phyloP scores from a whole-genome alignment of 2,797 vertebrate genomes.

The Coregonus ussuriensis region DNA sequence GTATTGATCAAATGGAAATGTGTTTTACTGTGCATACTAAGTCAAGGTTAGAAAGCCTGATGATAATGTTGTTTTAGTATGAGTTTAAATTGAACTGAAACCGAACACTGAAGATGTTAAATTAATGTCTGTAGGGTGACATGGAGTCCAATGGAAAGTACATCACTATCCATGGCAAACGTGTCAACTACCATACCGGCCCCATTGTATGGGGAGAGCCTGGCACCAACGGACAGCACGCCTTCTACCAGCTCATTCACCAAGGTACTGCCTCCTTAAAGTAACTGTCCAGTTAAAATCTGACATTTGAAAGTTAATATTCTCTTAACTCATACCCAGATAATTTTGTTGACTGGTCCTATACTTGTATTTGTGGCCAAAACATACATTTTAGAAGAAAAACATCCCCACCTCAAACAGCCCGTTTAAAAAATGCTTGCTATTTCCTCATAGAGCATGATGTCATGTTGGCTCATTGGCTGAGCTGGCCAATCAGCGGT shows the following conservation, averaged over 20 bases:
- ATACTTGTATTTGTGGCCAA: no score
- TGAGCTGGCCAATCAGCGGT: no score
- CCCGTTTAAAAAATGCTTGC: no score
- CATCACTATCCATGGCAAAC: slow-evolving; percentile 86
- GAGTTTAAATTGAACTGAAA: neutral
- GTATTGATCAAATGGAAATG: neutral
- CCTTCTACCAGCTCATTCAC: slow-evolving; percentile 98
- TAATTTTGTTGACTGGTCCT: no score
- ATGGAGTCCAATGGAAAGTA: slow-evolving; percentile 87
- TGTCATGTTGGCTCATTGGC: no score
- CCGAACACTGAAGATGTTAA: neutral
- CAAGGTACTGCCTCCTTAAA: slow-evolving; percentile 80
- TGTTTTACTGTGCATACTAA: neutral
- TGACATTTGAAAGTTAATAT: no score
- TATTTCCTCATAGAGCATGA: no score
- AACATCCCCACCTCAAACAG: no score
- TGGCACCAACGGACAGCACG: slow-evolving; percentile 96
- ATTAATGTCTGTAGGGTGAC: no score
- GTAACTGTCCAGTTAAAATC: no score
- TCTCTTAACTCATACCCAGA: no score
- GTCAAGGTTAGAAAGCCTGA: neutral
- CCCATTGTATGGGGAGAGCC: slow-evolving; percentile 98
- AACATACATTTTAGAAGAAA: no score
- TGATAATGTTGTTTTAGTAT: neutral
- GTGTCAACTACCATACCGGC: slow-evolving; percentile 91